Evolutionary conservation across 2,797 vertebrate species (phyloP).

Genomic region (Eulemur mongoz): DNA sequence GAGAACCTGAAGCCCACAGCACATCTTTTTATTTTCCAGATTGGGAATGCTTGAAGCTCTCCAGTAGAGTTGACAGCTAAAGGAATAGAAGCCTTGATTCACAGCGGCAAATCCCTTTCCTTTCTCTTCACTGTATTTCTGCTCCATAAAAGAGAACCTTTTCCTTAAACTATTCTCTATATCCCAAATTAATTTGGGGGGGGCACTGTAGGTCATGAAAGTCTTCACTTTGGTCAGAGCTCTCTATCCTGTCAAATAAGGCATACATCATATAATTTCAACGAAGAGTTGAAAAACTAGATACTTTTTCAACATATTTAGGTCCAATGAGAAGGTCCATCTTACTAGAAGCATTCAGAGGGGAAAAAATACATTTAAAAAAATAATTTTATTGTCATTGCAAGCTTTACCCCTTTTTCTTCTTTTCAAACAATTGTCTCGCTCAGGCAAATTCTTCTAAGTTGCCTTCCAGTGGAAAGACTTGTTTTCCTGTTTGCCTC

Average conservation of each 20-base stretch:
- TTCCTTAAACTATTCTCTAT: neutral
- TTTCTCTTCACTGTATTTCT: neutral
- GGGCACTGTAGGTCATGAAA: neutral
- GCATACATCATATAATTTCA: conserved; percentile 19
- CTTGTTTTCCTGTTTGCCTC: conserved; percentile 86
- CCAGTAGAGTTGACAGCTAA: neutral
- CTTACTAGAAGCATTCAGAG: conserved; percentile 67
- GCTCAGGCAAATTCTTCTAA: conserved; percentile 78
- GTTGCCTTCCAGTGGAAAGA: conserved; percentile 74
- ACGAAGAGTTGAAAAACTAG: conserved; percentile 48
- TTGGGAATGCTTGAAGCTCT: conserved; percentile 47
- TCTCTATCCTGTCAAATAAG: neutral
- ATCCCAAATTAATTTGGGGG: conserved; percentile 26
- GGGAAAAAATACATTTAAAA: neutral
- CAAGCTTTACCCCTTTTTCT: neutral
- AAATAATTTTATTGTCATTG: neutral
- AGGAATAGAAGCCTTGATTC: conserved; percentile 25
- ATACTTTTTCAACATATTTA: conserved; percentile 58
- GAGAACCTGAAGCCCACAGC: conserved; percentile 12
- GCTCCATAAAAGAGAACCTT: neutral
- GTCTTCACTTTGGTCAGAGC: neutral
- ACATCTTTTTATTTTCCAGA: conserved; percentile 62
- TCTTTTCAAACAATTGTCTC: conserved; percentile 68
- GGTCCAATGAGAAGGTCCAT: neutral
- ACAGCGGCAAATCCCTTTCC: neutral